Evolutionary conservation across 2,888 invertebrate species (phyloP).

Genomic region (Synergus gifuensis): DNA sequence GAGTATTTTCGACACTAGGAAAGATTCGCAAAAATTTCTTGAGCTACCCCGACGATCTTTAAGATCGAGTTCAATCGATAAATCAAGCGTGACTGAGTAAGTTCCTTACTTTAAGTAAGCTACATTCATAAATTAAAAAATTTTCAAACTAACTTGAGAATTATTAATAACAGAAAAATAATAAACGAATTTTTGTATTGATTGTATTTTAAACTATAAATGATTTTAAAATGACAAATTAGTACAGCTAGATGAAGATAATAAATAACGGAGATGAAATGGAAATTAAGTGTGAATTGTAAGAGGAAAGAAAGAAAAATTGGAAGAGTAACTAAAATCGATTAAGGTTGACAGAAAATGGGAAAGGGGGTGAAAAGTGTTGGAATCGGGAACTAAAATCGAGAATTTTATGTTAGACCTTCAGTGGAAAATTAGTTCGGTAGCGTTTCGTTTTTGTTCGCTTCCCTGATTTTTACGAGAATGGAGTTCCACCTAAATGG

Average conservation of each 20-base stretch:
- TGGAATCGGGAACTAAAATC: not conserved
- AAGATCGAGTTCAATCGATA: constrained; percentile 20
- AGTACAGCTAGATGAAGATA: too few relatives aligned
- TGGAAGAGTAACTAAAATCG: not conserved
- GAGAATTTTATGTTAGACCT: not conserved
- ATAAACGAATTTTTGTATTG: too few relatives aligned
- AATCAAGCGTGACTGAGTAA: constrained; percentile 13
- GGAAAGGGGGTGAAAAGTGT: not conserved
- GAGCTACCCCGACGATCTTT: not conserved
- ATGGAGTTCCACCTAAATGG: constrained; percentile 18
- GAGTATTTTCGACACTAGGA: not conserved
- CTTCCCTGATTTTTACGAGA: constrained; percentile 28
- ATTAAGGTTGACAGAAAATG: not conserved
- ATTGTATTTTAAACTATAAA: too few relatives aligned
- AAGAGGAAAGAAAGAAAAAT: too few relatives aligned
- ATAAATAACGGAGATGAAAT: too few relatives aligned
- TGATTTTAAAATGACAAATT: too few relatives aligned
- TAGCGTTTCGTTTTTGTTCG: not conserved
- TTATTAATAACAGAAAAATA: not conserved
- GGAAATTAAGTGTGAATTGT: too few relatives aligned
- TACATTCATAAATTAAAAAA: not conserved
- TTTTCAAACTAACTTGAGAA: not conserved
- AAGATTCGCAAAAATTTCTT: not conserved
- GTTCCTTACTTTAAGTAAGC: not conserved
- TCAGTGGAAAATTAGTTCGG: constrained; percentile 16